Conservation (phyloP, 2,888 invertebrate species). For the Apocheima hispidaria region DNA sequence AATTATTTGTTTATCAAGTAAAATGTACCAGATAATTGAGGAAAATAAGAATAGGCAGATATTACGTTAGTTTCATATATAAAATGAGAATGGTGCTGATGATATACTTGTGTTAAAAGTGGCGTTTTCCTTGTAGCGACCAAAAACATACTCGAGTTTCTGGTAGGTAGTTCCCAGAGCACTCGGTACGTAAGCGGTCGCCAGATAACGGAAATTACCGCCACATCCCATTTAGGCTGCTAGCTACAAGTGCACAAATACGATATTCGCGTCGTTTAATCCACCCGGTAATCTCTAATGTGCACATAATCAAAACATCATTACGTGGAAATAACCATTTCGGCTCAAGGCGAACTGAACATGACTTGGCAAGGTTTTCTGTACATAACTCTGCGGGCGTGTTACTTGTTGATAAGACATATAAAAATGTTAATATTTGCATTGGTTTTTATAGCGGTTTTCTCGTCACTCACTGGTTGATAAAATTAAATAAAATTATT, state of each 20-base stretch:
- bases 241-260: constrained; percentile 55
- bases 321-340: constrained; percentile 28
- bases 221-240: constrained; percentile 43
- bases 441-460: not conserved
- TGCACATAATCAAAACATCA: constrained; percentile 21
- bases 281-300: constrained; percentile 44
- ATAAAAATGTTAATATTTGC: not conserved
- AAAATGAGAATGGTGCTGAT: too few species aligned
- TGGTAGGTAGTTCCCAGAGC: constrained; percentile 12
- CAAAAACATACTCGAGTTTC: not conserved
- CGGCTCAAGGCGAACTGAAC: constrained; percentile 27
- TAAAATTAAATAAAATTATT: too few species aligned
- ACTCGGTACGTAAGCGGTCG: constrained; percentile 41
- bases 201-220: constrained; percentile 75
- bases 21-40: not conserved
- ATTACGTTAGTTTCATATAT: too few species aligned
- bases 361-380: constrained; percentile 27
- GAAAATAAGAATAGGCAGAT: not conserved
- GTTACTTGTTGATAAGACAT: constrained; percentile 10
- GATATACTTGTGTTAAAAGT: not conserved
- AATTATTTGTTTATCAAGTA: not conserved
- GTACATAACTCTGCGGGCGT: constrained; percentile 13
- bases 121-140: not conserved
- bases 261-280: constrained; percentile 56
- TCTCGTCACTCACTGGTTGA: too few species aligned